Conservation (phyloP, 2,113 vertebrate species). For the Anthoscopus minutus region DNA sequence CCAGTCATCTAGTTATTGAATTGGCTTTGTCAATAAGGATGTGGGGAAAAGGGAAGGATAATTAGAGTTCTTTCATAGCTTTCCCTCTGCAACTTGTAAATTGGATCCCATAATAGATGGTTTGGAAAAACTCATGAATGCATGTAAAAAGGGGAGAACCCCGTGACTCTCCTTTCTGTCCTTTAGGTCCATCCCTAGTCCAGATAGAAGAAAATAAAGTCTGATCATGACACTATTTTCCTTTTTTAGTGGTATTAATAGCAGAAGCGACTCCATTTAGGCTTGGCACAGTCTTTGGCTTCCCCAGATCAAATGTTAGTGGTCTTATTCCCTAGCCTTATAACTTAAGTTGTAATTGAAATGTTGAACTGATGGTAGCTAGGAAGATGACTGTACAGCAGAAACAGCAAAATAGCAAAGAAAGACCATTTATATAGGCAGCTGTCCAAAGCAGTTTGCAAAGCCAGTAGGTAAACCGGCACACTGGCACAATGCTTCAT, state of each 20-base stretch:
- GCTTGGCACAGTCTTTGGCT: background rate
- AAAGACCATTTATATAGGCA: background rate
- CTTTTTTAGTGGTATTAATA: background rate
- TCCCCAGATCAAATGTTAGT: background rate
- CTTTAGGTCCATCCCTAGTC: background rate
- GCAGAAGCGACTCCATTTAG: background rate
- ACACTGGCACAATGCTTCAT: background rate
- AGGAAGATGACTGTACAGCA: background rate
- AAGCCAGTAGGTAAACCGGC: background rate
- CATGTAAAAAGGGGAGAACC: background rate
- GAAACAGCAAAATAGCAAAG: background rate
- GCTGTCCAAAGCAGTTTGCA: background rate
- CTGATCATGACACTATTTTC: background rate
- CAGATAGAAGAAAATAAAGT: background rate
- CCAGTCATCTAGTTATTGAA: slow-evolving; percentile 61
- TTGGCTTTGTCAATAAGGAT: slow-evolving; percentile 59
- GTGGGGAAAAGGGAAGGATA: slow-evolving; percentile 45
- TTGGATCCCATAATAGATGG: slow-evolving; percentile 35
- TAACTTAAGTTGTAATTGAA: background rate
- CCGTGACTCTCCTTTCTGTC: slow-evolving; percentile 20
- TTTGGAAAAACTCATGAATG: slow-evolving; percentile 45
- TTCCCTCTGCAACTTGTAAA: slow-evolving; percentile 57
- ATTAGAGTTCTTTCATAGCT: slow-evolving; percentile 61
- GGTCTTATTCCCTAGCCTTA: background rate
- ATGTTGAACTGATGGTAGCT: background rate